Base-by-base conservation (phyloP, 2,888 invertebrate species). In the Liopterus haemorrhoidalis region DNA sequence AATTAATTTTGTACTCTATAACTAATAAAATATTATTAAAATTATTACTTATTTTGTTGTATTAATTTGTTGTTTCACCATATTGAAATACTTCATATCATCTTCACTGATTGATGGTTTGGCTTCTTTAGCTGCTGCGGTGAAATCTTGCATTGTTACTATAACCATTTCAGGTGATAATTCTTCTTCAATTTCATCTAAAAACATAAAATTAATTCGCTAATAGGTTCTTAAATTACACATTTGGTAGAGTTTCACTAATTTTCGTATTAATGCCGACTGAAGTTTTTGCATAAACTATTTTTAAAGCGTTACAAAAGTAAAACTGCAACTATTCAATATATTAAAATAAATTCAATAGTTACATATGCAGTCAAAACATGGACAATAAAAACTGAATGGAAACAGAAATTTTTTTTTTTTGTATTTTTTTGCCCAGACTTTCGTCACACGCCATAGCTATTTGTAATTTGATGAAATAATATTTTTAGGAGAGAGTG, bases 31-130 rank as follows among this genome's bases (percentile, higher is more conserved):
- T 11, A 33, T 19, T 32, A 11, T 6, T 32, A 16, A 33, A 18
- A 19, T 33, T 19, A 33, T n/a, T 33, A 8, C 3, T 8, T 32
- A n/a, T 32, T 18, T 33, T 1, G n/a, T 27, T 8, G 11, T 27
- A 27, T 27, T 27, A 5, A 4, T 32, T 9, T 16, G 8, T 32
- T 3, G 16, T 4, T 4, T 5, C 15, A 55, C 35, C 20, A 41
- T 49, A 55, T 76, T 74, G 57, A 81, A 87, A 63, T 84, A 83
- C 14, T 71, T 67, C 58, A 86, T 67, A 64, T 87, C 87, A 43
- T 76, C 74, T 24, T 71, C 70, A 18, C 78, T 81, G 9, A 87
- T 79, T 0, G 87, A 86, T 1, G 86, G 85, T 48, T 79, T 75
- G 51, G 85, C 76, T 38, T 77, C 70, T 43, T 69, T 67, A 12